Evolutionary conservation across 2,797 vertebrate genomes (phyloP).

Genomic region (Lophius americanus): DNA sequence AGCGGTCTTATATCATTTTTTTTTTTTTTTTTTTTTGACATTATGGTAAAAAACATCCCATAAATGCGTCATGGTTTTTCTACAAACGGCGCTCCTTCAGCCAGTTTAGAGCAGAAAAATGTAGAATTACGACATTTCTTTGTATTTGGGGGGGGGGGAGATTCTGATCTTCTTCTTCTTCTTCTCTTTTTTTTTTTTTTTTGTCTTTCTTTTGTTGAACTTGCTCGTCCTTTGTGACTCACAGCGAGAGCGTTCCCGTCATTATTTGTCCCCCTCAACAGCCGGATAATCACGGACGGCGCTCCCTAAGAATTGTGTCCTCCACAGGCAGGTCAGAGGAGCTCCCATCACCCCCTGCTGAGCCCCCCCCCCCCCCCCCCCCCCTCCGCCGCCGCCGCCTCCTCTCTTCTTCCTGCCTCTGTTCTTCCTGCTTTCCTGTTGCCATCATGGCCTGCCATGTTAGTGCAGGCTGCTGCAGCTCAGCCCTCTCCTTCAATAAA

Average conservation of each 20-base stretch:
- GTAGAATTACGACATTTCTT: neutral
- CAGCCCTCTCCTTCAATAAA: constrained; percentile 78
- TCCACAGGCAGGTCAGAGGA: constrained; percentile 69
- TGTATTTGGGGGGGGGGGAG: neutral
- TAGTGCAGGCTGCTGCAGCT: constrained; percentile 76
- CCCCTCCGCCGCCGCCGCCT: constrained; percentile 13
- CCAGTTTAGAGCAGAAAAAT: constrained; percentile 11
- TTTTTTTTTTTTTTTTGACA: neutral
- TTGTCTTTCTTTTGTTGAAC: constrained; percentile 26
- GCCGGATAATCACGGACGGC: constrained; percentile 55
- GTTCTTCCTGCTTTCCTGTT: constrained; percentile 79
- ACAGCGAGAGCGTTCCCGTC: constrained; percentile 35
- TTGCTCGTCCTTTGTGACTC: constrained; percentile 52
- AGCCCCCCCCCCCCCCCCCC: constrained; percentile 32
- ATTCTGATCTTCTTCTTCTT: neutral
- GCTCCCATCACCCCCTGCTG: constrained; percentile 68
- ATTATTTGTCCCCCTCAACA: constrained; percentile 66
- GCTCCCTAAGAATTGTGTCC: constrained; percentile 66
- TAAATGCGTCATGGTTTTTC: constrained; percentile 9
- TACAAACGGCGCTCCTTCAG: neutral
- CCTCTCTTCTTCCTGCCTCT: constrained; percentile 45
- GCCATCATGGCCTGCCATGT: constrained; percentile 76
- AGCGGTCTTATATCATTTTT: neutral
- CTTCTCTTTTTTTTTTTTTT: constrained; percentile 12
- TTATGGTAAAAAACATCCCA: neutral